Evolutionary conservation across 2,113 vertebrate species (phyloP).

Genomic region (Noturus placidus): DNA sequence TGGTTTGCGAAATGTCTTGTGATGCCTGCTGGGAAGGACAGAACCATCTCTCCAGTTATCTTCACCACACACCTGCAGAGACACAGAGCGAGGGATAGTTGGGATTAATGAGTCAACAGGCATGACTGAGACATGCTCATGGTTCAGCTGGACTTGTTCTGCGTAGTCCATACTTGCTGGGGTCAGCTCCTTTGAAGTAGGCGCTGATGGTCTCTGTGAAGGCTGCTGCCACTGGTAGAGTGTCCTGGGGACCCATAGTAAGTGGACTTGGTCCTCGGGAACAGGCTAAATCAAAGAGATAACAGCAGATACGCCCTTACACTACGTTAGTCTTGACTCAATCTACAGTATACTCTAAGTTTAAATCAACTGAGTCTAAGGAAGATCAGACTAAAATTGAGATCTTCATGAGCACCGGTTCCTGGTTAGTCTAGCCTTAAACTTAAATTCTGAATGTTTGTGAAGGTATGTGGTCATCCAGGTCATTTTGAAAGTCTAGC

Average conservation of each 20-base stretch:
- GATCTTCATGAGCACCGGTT: not conserved
- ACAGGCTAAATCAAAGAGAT: conserved; percentile 76
- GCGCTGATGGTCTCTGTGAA: conserved; percentile 98
- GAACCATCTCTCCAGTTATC: conserved; percentile 95
- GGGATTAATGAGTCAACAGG: not conserved
- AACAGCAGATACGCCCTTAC: not conserved
- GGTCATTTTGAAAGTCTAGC: not conserved
- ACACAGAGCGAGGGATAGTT: not conserved
- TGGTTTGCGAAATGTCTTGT: conserved; percentile 94
- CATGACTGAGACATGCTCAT: not conserved
- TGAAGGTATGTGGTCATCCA: not conserved
- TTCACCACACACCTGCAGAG: conserved; percentile 90
- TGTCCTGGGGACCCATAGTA: conserved; percentile 98
- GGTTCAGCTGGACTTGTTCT: not conserved
- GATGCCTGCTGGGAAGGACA: conserved; percentile 95
- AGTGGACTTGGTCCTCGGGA: conserved; percentile 94
- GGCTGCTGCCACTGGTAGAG: conserved; percentile 92
- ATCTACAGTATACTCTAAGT: not conserved
- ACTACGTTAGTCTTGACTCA: not conserved
- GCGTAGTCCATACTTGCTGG: conserved; percentile 83
- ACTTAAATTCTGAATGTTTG: not conserved
- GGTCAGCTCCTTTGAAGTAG: conserved; percentile 97
- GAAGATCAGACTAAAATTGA: not conserved
- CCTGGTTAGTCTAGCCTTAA: not conserved
- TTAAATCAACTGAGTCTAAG: not conserved